Evolutionary conservation across 2,797 vertebrate species (phyloP).

Genomic region (Lepus townsendii): DNA sequence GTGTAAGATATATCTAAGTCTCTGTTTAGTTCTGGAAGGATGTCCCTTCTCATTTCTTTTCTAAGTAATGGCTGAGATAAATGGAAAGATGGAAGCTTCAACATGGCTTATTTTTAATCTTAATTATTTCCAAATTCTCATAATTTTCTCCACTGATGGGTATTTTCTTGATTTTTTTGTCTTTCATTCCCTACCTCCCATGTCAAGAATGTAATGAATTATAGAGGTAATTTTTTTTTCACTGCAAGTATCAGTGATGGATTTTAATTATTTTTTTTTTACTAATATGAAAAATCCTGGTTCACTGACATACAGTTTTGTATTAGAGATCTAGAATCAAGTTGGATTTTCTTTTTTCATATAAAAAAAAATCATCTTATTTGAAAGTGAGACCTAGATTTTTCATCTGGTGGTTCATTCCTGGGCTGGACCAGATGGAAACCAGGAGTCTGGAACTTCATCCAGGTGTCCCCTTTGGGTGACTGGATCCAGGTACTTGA

Average conservation of each 20-base stretch:
- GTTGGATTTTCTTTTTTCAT: neutral
- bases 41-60: neutral
- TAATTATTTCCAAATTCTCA: slow-evolving; percentile 12
- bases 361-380: too few species aligned
- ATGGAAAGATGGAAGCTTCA: neutral
- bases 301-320: neutral
- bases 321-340: neutral
- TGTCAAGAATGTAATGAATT: neutral
- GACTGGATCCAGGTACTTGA: too few species aligned
- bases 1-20: neutral
- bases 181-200: neutral
- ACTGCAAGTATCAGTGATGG: neutral
- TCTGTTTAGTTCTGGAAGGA: neutral
- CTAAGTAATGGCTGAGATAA: slow-evolving; percentile 1
- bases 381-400: too few species aligned
- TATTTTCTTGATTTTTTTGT: neutral
- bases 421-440: too few species aligned
- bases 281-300: neutral
- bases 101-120: neutral
- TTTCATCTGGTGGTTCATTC: too few species aligned
- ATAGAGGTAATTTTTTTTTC: neutral
- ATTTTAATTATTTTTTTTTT: neutral
- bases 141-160: neutral
- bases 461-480: too few species aligned
- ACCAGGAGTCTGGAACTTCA: too few species aligned